Percentiles rank a stretch among this genome's conserved stretches.
phyloP scores from a whole-genome alignment of 2,888 invertebrate genomes.

The Tridacna gigas region DNA sequence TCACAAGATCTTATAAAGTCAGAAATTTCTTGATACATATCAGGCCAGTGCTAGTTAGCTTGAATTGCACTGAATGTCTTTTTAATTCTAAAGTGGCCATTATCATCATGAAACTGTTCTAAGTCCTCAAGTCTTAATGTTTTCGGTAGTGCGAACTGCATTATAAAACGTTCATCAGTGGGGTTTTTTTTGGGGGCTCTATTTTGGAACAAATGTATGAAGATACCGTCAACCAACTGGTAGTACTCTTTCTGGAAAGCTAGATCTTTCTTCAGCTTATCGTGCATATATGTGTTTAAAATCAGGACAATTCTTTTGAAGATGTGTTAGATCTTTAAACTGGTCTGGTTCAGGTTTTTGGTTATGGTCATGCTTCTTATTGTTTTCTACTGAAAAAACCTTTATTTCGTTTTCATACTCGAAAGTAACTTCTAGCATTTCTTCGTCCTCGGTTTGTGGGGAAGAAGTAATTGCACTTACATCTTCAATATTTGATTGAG shows the following conservation, averaged over 20 bases:
- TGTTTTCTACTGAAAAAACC: too few species aligned
- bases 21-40: constrained; percentile 47
- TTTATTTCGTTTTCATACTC: too few species aligned
- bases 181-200: constrained; percentile 34
- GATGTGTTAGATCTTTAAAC: too few species aligned
- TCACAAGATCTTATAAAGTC: constrained; percentile 47
- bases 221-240: constrained; percentile 25
- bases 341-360: too few species aligned
- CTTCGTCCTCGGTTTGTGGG: too few species aligned
- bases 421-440: too few species aligned
- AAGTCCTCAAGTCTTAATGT: constrained; percentile 20
- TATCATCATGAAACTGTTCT: constrained; percentile 20
- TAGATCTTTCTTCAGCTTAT: neutral
- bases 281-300: too few species aligned
- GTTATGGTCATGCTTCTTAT: too few species aligned
- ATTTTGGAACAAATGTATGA: constrained; percentile 30
- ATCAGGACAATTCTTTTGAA: too few species aligned
- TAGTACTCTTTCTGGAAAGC: constrained; percentile 25
- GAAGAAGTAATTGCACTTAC: too few species aligned
- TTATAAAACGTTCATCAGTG: constrained; percentile 25
- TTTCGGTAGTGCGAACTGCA: constrained; percentile 35
- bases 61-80: constrained; percentile 26
- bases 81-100: neutral
- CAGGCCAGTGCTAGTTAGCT: constrained; percentile 58
- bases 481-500: too few species aligned